A percentile compares a stretch with the other conserved stretches of the same genome.
These are phyloP conservation scores for Nyctibius bracteatus DNA, from an alignment of 2,113 vertebrate species.

Conservation along the genomic window DNA sequence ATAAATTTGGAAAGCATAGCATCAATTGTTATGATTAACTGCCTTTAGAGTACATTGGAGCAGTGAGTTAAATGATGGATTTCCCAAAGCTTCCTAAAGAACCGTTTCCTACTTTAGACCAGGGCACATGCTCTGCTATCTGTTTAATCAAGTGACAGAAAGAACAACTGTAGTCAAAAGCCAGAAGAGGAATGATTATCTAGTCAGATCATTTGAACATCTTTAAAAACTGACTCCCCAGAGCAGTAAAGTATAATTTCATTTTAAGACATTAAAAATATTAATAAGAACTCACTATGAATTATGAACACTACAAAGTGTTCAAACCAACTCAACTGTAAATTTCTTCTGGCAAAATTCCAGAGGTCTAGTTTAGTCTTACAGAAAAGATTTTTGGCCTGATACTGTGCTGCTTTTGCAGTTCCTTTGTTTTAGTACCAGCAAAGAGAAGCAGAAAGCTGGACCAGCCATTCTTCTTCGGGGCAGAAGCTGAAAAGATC, in stretches of 20 bases:
- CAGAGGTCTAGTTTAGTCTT: neutral
- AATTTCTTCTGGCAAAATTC: neutral
- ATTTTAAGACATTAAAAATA: slow-evolving; percentile 21
- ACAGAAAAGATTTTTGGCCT: neutral
- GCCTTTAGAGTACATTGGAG: neutral
- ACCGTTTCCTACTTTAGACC: neutral
- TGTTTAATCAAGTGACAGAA: slow-evolving; percentile 12
- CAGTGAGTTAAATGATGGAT: neutral
- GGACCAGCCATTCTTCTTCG: neutral
- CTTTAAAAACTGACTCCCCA: slow-evolving; percentile 9
- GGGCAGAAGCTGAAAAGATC: neutral
- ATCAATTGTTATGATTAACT: neutral
- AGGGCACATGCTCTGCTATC: neutral
- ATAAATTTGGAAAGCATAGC: neutral
- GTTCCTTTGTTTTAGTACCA: neutral
- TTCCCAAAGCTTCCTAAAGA: slow-evolving; percentile 5
- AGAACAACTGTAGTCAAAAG: neutral
- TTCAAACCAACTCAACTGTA: neutral
- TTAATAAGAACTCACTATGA: neutral
- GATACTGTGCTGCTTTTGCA: neutral
- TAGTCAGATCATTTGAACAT: neutral
- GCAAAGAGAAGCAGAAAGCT: neutral
- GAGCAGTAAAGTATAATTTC: neutral
- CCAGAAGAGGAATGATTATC: neutral
- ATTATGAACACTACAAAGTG: neutral